phyloP scores from a whole-genome alignment of 2,888 invertebrate species.

The Copidosoma aretas region DNA sequence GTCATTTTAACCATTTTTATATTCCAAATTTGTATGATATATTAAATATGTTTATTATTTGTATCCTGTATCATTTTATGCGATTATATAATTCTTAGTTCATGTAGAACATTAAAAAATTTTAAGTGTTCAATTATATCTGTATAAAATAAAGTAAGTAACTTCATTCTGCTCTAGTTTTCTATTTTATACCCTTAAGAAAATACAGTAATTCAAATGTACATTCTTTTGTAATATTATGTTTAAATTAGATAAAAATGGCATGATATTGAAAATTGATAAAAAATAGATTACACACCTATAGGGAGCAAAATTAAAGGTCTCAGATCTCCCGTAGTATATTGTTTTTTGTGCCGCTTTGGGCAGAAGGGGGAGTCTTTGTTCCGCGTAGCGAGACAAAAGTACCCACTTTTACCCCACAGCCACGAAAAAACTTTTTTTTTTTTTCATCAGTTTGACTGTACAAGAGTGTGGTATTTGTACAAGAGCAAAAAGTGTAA shows the following conservation, averaged over 20 bases:
- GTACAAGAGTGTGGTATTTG: no score
- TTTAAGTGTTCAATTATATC: constrained; percentile 28
- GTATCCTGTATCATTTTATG: constrained; percentile 25
- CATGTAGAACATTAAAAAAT: constrained; percentile 15
- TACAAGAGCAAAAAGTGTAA: no score
- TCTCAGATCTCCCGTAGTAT: no score
- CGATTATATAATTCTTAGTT: constrained; percentile 22
- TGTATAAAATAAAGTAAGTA: constrained; percentile 34
- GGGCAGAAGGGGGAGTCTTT: no score
- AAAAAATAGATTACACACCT: constrained; percentile 18
- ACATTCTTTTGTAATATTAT: constrained; percentile 32
- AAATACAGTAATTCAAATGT: constrained; percentile 40
- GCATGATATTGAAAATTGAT: constrained; percentile 2
- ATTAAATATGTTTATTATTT: constrained; percentile 22
- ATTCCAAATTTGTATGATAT: constrained; percentile 23
- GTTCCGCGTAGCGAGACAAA: no score
- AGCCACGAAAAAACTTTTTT: no score
- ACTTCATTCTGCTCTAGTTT: constrained; percentile 37
- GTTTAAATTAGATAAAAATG: constrained; percentile 24
- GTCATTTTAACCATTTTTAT: constrained; percentile 28
- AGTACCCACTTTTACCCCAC: no score
- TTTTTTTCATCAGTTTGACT: no score
- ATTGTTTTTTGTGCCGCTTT: no score
- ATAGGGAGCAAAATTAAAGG: no score
- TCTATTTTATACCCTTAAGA: constrained; percentile 42